Evolutionary conservation across 2,113 vertebrate genomes (phyloP), one percentile per base, ranked within the genome.

Genomic region (Phylloscopus whistleri): DNA sequence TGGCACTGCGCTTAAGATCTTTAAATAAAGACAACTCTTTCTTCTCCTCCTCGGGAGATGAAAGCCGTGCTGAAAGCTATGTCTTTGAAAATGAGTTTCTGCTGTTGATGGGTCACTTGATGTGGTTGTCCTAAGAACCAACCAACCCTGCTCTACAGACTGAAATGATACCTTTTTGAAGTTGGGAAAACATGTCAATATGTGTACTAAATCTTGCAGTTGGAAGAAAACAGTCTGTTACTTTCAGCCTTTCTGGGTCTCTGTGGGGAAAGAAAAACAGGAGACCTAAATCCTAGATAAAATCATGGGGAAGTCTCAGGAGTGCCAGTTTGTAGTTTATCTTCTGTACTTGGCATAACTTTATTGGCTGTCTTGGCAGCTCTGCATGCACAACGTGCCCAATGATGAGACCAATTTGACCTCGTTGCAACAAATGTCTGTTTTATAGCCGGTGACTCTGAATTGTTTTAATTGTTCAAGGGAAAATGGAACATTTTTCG

Each of bases 41-140:
- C 31, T 81, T 70, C 52, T 84, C 21, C 37, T 74, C 14, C 31
- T 78, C 3, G 1, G 59, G 75, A 89, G 86, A 86, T 90, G 75
- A 91, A 93, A 94, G 94, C 64, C 13, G 18, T 74, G 37, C 91
- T 93, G 87, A 95, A 95, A 79, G 84, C 43, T 77, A 2, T 55
- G 59, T 58, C 72, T 91, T 73, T 93, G 92, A 91, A 91, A 91
- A 91, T 33, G 17, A 55, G 35, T 90, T 82, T 91, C 87, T 84
- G 60, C 69, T 87, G 31, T 76, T 90, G 67, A 95, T 95, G 72
- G 84, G 87, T 95, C 90, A 91, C 75, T 93, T 83, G 62, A 90
- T 87, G 46, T 91, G 70, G 78, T 73, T 95, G 92, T 81, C 49
- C 92, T 67, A 89, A 51, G 74, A 91, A 90, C 35, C 67, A 95